Percentiles rank a stretch among this genome's conserved stretches.
phyloP scores from a whole-genome alignment of 64 coral and sea anemone species.

The Catalaphyllia jardinei region DNA sequence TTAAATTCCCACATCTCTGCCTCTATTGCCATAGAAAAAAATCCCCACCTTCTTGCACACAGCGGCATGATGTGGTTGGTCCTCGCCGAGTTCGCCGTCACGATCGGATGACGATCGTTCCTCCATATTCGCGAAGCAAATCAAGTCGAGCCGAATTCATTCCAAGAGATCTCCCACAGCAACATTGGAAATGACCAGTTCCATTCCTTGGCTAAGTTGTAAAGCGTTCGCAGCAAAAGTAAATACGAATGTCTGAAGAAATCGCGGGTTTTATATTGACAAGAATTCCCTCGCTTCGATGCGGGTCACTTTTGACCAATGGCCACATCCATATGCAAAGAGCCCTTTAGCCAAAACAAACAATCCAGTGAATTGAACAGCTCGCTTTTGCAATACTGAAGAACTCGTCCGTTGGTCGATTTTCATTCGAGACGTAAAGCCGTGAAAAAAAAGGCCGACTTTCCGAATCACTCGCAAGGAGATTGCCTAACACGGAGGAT shows the following conservation, averaged over 20 bases:
- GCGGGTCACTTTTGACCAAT: conserved; percentile 39
- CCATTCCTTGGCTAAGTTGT: not conserved
- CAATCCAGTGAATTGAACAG: conserved; percentile 23
- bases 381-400: conserved; percentile 18
- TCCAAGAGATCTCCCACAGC: not conserved
- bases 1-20: conserved; percentile 27
- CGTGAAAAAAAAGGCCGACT: not conserved
- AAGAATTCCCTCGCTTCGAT: conserved; percentile 43
- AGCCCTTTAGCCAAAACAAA: conserved; percentile 38
- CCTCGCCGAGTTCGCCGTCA: conserved; percentile 1
- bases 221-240: not conserved
- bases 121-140: conserved; percentile 9
- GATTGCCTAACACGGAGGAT: not conserved
- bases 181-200: not conserved
- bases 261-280: conserved; percentile 3
- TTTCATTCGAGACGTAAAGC: not conserved
- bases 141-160: not conserved
- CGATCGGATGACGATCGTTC: not conserved
- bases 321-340: conserved; percentile 52
- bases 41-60: conserved; percentile 32
- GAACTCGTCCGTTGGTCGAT: not conserved
- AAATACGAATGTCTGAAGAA: conserved; percentile 7
- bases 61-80: conserved; percentile 24
- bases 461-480: not conserved
- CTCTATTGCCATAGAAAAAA: conserved; percentile 20